These are phyloP conservation scores for Drosophila parvula DNA, from an alignment of 1,140 invertebrate genomes.

Conservation along the genomic window DNA sequence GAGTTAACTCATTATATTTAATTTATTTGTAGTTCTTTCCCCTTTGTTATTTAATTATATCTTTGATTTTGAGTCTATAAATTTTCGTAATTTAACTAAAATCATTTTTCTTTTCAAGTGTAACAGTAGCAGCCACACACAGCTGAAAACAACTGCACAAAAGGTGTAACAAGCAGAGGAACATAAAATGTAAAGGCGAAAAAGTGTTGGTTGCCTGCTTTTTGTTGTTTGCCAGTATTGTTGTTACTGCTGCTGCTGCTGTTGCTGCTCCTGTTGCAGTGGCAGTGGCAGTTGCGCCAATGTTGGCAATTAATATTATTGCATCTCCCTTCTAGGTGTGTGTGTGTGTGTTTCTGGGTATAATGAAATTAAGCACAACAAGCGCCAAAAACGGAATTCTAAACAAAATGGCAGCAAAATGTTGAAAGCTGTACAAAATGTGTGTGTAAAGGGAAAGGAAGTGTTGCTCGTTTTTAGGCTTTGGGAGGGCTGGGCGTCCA, in stretches of 20 bases:
- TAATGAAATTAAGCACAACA: slow-evolving; percentile 80
- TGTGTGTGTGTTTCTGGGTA: slow-evolving; percentile 45
- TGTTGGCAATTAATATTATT: slow-evolving; percentile 81
- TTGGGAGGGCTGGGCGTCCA: slow-evolving; percentile 6
- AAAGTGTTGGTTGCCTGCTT: slow-evolving; percentile 68
- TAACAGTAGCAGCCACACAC: slow-evolving; percentile 20
- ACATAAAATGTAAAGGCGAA: slow-evolving; percentile 78
- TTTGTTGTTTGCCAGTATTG: slow-evolving; percentile 28
- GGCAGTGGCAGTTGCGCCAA: slow-evolving; percentile 69
- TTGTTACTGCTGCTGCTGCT: slow-evolving; percentile 38
- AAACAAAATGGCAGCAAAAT: slow-evolving; percentile 67
- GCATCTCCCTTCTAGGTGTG: slow-evolving; percentile 60
- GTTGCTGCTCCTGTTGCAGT: slow-evolving; percentile 19
- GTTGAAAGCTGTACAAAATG: slow-evolving; percentile 21
- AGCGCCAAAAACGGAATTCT: slow-evolving; percentile 72
- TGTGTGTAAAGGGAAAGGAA: background rate
- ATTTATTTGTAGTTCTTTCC: too few species aligned
- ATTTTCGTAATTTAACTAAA: background rate
- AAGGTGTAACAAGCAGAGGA: slow-evolving; percentile 68
- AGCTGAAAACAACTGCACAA: slow-evolving; percentile 52
- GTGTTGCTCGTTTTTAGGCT: slow-evolving; percentile 33
- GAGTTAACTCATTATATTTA: too few species aligned
- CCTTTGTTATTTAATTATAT: background rate
- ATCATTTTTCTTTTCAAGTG: slow-evolving; percentile 2
- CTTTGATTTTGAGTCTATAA: background rate